Evolutionary conservation across 1,140 invertebrate genomes (phyloP).

Genomic region (Steinernema khuongi): DNA sequence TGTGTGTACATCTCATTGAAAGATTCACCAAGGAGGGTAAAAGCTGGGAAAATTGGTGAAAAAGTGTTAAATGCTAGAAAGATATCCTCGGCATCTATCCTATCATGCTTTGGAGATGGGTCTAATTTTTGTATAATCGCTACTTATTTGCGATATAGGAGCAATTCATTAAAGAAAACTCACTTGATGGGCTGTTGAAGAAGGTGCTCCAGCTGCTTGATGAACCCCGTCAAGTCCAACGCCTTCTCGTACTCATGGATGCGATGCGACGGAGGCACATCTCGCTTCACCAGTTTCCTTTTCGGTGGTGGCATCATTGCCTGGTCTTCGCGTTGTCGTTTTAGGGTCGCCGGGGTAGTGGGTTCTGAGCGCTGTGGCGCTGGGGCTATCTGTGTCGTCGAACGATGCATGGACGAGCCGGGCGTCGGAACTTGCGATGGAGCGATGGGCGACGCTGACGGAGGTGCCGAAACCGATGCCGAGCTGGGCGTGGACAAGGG

Average conservation of each 20-base stretch:
- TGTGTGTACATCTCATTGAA: neutral
- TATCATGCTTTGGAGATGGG: too few species aligned
- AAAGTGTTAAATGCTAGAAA: too few species aligned
- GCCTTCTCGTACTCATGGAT: constrained; percentile 31
- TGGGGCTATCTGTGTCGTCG: neutral
- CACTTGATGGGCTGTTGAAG: constrained; percentile 49
- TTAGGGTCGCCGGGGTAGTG: neutral
- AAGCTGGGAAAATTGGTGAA: too few species aligned
- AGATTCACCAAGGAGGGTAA: too few species aligned
- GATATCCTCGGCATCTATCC: too few species aligned
- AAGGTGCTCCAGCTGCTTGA: constrained; percentile 42
- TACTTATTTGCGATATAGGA: constrained; percentile 1
- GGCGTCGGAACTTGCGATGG: neutral
- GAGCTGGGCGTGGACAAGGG: too few species aligned
- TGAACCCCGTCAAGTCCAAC: constrained; percentile 46
- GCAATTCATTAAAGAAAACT: constrained; percentile 3
- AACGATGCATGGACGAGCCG: neutral
- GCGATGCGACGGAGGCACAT: constrained; percentile 20
- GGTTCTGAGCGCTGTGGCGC: neutral
- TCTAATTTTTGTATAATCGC: too few species aligned
- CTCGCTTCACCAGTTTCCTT: neutral
- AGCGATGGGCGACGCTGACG: neutral
- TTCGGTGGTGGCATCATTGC: constrained; percentile 7
- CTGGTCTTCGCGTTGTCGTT: neutral
- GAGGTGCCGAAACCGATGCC: neutral